Base-by-base conservation (phyloP, 2,113 vertebrate genomes). In the Phrynosoma blainvillii region DNA sequence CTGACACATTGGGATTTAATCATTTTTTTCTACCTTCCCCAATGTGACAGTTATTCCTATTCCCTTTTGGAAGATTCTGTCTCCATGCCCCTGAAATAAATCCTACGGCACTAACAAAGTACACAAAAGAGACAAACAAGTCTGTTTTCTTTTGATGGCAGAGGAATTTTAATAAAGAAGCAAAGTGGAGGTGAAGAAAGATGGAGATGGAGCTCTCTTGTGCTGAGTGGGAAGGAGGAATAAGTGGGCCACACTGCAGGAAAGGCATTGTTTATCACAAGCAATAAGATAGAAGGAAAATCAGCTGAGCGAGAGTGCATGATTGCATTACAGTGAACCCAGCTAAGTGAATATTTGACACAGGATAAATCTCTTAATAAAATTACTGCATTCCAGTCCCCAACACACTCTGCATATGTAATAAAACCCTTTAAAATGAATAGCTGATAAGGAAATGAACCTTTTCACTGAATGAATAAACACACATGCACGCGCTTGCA, bases 351-450 rank as follows among this genome's bases (percentile, higher is more conserved):
- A 91, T 86, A 91, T 76, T 90, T 87, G 93, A 93, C 90, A 91
- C 85, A 74, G 87, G 90, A 95, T 94, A 94, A 95, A 95, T 93
- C 93, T 95, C 92, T 94, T 96, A 92, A 94, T 96, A 92, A 95
- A 95, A 93, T 92, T 86, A 93, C 93, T 82, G 40, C 92, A 89
- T 40, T 94, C 89, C 56, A 85, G 88, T 84, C 91, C 83, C 77
- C 70, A 40, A 88, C 91, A 87, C 91, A 93, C 70, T 92, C 93
- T 94, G 94, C 92, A 90, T 91, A 87, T 89, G 95, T 90, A 92
- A 90, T 93, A 91, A 93, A 94, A 88, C 90, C 82, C 92, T 90
- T 87, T 84, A 90, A 88, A 89, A 92, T 83, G 86, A 94, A 95
- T 92, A 84, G 91, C 91, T 87, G 93, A 94, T 92, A 92, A 93